Evolutionary conservation across 2,113 vertebrate genomes (phyloP), one percentile per base, ranked within the genome.

Genomic region (Callocephalon fimbriatum): DNA sequence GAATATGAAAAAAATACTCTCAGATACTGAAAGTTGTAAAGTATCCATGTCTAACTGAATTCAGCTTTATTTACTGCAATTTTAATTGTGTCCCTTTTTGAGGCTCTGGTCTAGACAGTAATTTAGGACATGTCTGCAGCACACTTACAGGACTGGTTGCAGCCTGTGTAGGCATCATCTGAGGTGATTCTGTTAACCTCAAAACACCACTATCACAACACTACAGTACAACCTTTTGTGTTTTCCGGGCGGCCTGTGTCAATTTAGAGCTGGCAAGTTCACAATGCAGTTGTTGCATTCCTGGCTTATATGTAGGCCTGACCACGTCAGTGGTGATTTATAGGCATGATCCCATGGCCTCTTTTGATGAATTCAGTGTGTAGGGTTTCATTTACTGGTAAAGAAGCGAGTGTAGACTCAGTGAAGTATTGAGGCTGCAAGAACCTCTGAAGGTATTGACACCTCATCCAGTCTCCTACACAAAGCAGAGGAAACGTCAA

Each of bases 151-250:
- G n/a, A 17, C 56, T 32, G 32, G 6, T 62, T 85, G n/a, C 53
- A 81, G 48, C 20, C 65, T 31, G 0, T 31, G 14, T 32, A 68
- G 75, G n/a, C 15, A 26, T 77, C 31, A 44, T 38, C 29, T 86
- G 70, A 63, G 26, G 17, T 86, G 23, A 7, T 73, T 58, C 47
- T 76, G 9, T 56, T 68, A 38, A 44, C 15, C 54, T 18, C 47
- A 87, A 29, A 91, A 37, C 35, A 44, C 10, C 14, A 70, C 48
- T 42, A 22, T 63, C 32, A 26, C n/a, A 51, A 3, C 58, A 51
- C 27, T 18, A 3, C 0, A 0, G 20, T 40, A 37, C 26, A 53
- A 14, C 23, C 14, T 70, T 32, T 42, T 26, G 4, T 35, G 6
- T 62, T 29, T 72, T 37, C 37, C 25, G 42, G n/a, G 13, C 45